phyloP scores from a whole-genome alignment of 2,888 invertebrate genomes.

The Ophioninae sp. region DNA sequence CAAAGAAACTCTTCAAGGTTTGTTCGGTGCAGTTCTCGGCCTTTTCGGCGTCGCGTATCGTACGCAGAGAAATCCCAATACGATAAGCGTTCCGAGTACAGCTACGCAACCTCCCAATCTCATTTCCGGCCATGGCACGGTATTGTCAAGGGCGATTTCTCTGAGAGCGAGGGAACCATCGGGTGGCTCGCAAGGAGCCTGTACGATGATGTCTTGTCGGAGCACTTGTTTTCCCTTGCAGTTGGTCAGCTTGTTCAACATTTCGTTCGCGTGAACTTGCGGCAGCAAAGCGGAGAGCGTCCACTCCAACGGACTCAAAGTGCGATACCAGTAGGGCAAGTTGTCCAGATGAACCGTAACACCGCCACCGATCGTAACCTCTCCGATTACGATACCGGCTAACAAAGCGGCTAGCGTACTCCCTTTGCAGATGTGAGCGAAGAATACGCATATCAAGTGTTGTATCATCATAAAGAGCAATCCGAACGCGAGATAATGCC shows the following conservation, averaged over 20 bases:
- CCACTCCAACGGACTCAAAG: constrained; percentile 77
- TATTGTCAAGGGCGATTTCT: constrained; percentile 82
- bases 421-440: constrained; percentile 77
- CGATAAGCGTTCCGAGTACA: constrained; percentile 84
- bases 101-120: constrained; percentile 85
- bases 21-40: constrained; percentile 84
- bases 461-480: constrained; percentile 76
- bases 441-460: constrained; percentile 75
- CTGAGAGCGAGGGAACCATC: constrained; percentile 86
- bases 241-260: constrained; percentile 72
- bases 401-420: constrained; percentile 73
- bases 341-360: constrained; percentile 76
- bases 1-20: constrained; percentile 80
- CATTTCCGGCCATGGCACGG: constrained; percentile 81
- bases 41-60: constrained; percentile 82
- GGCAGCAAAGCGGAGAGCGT: constrained; percentile 74
- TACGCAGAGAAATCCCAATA: constrained; percentile 83
- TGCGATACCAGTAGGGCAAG: constrained; percentile 76
- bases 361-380: constrained; percentile 75
- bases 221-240: constrained; percentile 85
- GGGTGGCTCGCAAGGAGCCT: constrained; percentile 90
- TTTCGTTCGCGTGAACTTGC: constrained; percentile 71
- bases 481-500: constrained; percentile 76
- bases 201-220: constrained; percentile 92
- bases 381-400: constrained; percentile 75